Evolutionary conservation across 1,140 invertebrate genomes (phyloP), one percentile per base, ranked within the genome.

Genomic region (Ctenoplectra terminalis): DNA sequence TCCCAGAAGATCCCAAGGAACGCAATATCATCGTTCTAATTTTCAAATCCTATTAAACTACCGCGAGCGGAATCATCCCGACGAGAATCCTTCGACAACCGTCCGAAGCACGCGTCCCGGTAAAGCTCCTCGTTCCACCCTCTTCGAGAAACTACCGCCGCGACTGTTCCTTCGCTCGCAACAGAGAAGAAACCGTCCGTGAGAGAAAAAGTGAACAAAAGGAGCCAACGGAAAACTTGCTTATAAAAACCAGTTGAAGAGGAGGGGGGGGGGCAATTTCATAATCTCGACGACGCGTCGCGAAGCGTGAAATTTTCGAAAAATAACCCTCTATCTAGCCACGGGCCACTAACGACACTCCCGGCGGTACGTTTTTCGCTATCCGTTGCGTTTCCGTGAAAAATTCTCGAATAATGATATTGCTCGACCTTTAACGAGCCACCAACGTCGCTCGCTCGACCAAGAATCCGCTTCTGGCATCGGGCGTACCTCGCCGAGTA

Each of bases 381-480:
- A 31, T 54, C 58, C 46, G 34, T 20, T 54, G 56, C 58, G 43
- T 73, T 46, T 43, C 48, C 37, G 58, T 29, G 77, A 13, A 80
- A 80, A 70, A 73, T 79, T 79, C 69, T 56, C 11, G 67, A 79
- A 72, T 79, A 79, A 79, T 61, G 76, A 72, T 61, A 72, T 34
- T 9, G 20, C 37, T 5, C 8, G 34, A 34, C 34, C 69, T 79
- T 72, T 79, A 79, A 79, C 67, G 54, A 72, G 34, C 46, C 26
- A 15, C 37, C 52, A 9, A 5, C 40, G 66, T 50, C 31, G n/a
- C n/a, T n/a, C 54, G 54, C 58, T 71, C 66, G 31, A 60, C 54
- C 26, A 60, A 72, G 54, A 60, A 37, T 63, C 34, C 66, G 20
- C 5, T 34, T n/a, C 54, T 13, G 31, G 66, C 50, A 78, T 78